Percentiles rank a stretch among this genome's conserved stretches.
Conservation (phyloP, 2,888 invertebrate genomes). For the Tetropium fuscum region DNA sequence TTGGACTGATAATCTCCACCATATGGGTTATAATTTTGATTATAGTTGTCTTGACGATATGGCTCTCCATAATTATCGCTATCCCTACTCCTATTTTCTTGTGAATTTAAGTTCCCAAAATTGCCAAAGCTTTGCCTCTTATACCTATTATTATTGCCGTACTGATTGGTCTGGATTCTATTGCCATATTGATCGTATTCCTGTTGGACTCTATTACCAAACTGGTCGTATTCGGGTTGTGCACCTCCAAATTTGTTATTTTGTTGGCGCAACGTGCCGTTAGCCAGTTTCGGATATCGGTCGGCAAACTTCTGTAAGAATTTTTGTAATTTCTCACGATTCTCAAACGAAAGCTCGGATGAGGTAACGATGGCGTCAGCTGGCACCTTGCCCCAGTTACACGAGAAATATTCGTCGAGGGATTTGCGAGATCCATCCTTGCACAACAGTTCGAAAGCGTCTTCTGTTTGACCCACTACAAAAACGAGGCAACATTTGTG, state of each 20-base stretch:
- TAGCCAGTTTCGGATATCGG: conserved; percentile 63
- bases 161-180: conserved; percentile 44
- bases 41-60: conserved; percentile 9
- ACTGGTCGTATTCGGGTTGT: conserved; percentile 46
- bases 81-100: conserved; percentile 32
- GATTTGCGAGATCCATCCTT: conserved; percentile 79
- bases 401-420: conserved; percentile 77
- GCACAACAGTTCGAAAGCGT: conserved; percentile 85
- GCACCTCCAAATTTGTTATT: conserved; percentile 42
- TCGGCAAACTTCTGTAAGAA: conserved; percentile 74
- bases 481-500: too few species aligned
- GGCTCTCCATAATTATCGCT: conserved; percentile 6
- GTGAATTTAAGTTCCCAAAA: conserved; percentile 13
- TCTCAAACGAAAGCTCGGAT: conserved; percentile 76
- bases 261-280: conserved; percentile 37
- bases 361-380: conserved; percentile 87
- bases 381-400: conserved; percentile 90
- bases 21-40: conserved; percentile 16
- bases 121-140: conserved; percentile 25
- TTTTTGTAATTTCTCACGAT: conserved; percentile 73
- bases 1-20: too few species aligned
- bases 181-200: conserved; percentile 48
- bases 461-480: conserved; percentile 74
- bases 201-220: conserved; percentile 46
- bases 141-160: conserved; percentile 36